Evolutionary conservation across 2,888 invertebrate genomes (phyloP).

Genomic region (Sthenelais limicola): DNA sequence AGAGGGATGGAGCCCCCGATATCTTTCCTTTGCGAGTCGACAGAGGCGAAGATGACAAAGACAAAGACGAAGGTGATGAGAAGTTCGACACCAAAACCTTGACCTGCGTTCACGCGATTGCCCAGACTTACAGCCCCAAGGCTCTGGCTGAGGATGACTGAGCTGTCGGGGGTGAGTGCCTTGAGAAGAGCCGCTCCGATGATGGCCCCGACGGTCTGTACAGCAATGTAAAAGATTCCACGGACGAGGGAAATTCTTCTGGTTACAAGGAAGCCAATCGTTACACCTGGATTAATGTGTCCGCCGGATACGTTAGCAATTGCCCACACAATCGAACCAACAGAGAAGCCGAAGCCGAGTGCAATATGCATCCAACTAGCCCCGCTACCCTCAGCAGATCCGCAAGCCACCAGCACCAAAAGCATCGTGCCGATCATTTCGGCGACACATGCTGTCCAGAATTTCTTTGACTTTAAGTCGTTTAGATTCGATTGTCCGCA

Average conservation of each 20-base stretch:
- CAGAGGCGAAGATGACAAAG: slow-evolving; percentile 55
- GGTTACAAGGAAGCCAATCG: slow-evolving; percentile 86
- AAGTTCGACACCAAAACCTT: slow-evolving; percentile 52
- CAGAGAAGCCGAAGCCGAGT: slow-evolving; percentile 88
- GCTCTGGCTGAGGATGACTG: slow-evolving; percentile 4
- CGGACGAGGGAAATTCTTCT: slow-evolving; percentile 84
- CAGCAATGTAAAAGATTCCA: slow-evolving; percentile 83
- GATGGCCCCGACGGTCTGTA: slow-evolving; percentile 86
- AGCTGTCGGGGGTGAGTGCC: slow-evolving; percentile 42
- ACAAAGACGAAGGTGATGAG: slow-evolving; percentile 58
- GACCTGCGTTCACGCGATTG: slow-evolving; percentile 25
- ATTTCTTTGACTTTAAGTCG: slow-evolving; percentile 2
- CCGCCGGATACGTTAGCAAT: slow-evolving; percentile 92
- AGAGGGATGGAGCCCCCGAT: slow-evolving; percentile 55
- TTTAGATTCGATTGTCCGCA: background rate
- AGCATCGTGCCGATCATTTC: slow-evolving; percentile 29
- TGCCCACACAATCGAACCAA: slow-evolving; percentile 86
- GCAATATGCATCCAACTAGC: slow-evolving; percentile 78
- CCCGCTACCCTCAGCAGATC: background rate
- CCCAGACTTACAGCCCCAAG: slow-evolving; percentile 39
- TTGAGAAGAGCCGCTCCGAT: slow-evolving; percentile 64
- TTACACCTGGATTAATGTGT: slow-evolving; percentile 94
- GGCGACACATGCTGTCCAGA: slow-evolving; percentile 15
- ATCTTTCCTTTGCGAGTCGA: slow-evolving; percentile 52
- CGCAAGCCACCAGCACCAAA: slow-evolving; percentile 31